phyloP scores from a whole-genome alignment of 2,113 vertebrate genomes.

The Silurus asotus region DNA sequence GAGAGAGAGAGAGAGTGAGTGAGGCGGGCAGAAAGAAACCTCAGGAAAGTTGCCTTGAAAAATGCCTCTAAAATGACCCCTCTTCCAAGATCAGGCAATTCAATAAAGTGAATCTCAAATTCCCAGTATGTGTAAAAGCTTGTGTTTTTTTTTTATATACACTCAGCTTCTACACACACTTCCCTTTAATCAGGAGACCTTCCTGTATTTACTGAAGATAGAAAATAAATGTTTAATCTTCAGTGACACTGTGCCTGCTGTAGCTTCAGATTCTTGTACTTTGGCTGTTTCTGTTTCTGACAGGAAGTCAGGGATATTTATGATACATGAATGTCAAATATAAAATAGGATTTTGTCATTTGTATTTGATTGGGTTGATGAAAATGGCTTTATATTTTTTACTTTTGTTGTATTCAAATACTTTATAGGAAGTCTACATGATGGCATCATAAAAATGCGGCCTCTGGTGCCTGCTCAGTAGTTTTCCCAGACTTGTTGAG shows the following conservation, averaged over 20 bases:
- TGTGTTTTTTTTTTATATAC: not conserved
- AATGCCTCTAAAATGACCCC: not conserved
- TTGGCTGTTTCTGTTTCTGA: not conserved
- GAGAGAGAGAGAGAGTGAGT: not conserved
- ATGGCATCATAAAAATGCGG: too few relatives aligned
- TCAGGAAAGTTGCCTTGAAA: constrained; percentile 5
- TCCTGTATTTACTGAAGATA: not conserved
- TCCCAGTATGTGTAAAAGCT: not conserved
- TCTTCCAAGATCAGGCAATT: not conserved
- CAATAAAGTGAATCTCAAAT: not conserved
- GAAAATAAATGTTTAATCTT: not conserved
- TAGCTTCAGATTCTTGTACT: not conserved
- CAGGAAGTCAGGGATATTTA: too few relatives aligned
- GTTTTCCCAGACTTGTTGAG: too few relatives aligned
- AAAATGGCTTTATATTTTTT: too few relatives aligned
- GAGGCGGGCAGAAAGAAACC: not conserved
- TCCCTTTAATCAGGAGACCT: not conserved
- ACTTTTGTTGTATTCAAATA: too few relatives aligned
- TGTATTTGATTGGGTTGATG: too few relatives aligned
- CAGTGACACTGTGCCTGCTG: not conserved
- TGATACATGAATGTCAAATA: too few relatives aligned
- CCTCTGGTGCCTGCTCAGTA: too few relatives aligned
- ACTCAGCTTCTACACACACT: not conserved
- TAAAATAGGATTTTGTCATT: too few relatives aligned
- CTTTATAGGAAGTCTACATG: too few relatives aligned